Evolutionary conservation across 2,888 invertebrate species (phyloP).

Genomic region (Conchocele bisecta): DNA sequence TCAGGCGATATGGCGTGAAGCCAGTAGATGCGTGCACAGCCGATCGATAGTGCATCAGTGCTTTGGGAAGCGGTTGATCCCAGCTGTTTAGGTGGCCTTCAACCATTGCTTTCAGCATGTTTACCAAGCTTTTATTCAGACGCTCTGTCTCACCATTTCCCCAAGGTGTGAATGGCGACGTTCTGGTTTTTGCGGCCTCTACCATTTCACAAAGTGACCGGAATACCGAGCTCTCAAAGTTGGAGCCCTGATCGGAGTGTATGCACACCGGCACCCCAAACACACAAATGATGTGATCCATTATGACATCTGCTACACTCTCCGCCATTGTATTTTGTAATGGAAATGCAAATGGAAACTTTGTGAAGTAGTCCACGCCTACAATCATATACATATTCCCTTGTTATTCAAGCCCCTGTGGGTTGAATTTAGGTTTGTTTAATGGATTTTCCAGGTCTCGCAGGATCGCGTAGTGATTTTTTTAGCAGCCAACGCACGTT

Average conservation of each 20-base stretch:
- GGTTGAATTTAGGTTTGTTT: too few species aligned
- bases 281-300: constrained; percentile 2
- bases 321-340: background rate
- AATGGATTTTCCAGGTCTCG: too few species aligned
- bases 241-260: constrained; percentile 6
- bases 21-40: constrained; percentile 4
- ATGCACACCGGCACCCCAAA: constrained; percentile 7
- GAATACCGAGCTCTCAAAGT: constrained; percentile 5
- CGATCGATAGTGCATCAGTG: constrained; percentile 14
- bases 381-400: constrained; percentile 7
- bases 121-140: too few species aligned
- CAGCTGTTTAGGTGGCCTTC: constrained; percentile 2
- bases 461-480: too few species aligned
- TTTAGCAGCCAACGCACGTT: too few species aligned
- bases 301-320: constrained; percentile 3
- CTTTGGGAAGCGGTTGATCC: constrained; percentile 1
- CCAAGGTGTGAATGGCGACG: background rate
- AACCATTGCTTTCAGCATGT: too few species aligned
- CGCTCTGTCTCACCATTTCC: too few species aligned
- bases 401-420: too few species aligned
- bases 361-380: constrained; percentile 4
- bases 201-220: background rate
- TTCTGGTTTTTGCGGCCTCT: constrained; percentile 5
- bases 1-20: constrained; percentile 6
- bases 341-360: constrained; percentile 2